These are phyloP conservation scores for Atherinosoma microstoma DNA, from an alignment of 2,797 vertebrate species.

Conservation along the genomic window DNA sequence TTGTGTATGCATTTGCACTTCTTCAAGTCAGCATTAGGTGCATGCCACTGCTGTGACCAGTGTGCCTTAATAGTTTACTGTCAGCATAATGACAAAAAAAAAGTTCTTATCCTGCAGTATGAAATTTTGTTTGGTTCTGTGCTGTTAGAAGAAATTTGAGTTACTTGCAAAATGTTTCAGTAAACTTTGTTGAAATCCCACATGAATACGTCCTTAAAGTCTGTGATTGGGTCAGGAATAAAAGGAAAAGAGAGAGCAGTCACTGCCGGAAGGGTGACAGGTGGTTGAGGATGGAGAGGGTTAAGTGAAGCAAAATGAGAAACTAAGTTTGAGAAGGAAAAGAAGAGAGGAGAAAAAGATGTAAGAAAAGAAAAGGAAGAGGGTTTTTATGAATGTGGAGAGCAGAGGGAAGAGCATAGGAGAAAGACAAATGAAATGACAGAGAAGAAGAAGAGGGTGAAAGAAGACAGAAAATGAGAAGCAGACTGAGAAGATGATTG, in stretches of 20 bases:
- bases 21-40: constrained; percentile 31
- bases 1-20: constrained; percentile 54
- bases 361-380: constrained; percentile 4
- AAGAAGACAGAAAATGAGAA: constrained; percentile 42
- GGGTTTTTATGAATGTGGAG: constrained; percentile 26
- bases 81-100: constrained; percentile 17
- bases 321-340: constrained; percentile 20
- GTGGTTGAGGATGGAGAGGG: constrained; percentile 28
- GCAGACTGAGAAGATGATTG: constrained; percentile 50
- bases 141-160: background rate
- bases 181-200: background rate
- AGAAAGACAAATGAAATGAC: constrained; percentile 49
- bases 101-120: background rate
- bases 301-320: constrained; percentile 38
- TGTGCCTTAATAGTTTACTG: constrained; percentile 45
- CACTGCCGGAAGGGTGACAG: constrained; percentile 29
- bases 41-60: constrained; percentile 31
- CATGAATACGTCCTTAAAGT: constrained; percentile 9
- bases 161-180: background rate
- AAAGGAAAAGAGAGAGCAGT: constrained; percentile 8
- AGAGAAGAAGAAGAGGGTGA: constrained; percentile 28
- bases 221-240: constrained; percentile 35
- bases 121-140: constrained; percentile 2
- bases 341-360: constrained; percentile 10
- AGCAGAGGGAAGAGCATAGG: constrained; percentile 8